These are phyloP conservation scores for Chironomus tepperi DNA, from an alignment of 1,140 invertebrate genomes.

Conservation along the genomic window DNA sequence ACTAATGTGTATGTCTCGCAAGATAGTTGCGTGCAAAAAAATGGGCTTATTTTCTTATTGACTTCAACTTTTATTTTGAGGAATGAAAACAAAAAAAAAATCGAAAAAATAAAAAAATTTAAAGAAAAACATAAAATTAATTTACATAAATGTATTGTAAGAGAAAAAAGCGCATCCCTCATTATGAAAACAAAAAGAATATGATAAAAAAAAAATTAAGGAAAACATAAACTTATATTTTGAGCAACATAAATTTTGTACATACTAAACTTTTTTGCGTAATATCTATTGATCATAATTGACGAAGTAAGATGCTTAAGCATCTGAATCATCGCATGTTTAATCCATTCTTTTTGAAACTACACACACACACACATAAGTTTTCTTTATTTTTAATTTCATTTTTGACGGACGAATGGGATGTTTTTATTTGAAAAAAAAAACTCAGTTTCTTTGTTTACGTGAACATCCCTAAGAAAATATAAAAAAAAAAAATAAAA, in stretches of 20 bases:
- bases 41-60: too few relatives aligned
- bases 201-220: neutral
- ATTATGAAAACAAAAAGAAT: neutral
- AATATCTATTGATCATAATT: slow-evolving; percentile 14
- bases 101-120: neutral
- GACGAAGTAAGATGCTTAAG: neutral
- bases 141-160: neutral
- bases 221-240: neutral
- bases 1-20: too few relatives aligned
- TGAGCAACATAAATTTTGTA: slow-evolving; percentile 8
- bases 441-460: too few relatives aligned
- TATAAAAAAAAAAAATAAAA: too few relatives aligned
- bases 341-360: neutral
- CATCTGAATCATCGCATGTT: neutral
- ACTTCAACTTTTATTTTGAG: too few relatives aligned
- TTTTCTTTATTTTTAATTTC: neutral
- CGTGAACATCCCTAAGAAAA: too few relatives aligned
- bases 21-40: too few relatives aligned
- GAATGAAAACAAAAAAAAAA: neutral
- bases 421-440: neutral
- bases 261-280: neutral
- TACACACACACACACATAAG: neutral
- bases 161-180: slow-evolving; percentile 4
- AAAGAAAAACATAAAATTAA: neutral
- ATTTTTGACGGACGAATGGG: neutral